These are phyloP conservation scores for Lutjanus argentimaculatus DNA, from an alignment of 2,797 vertebrate genomes.

Conservation along the genomic window DNA sequence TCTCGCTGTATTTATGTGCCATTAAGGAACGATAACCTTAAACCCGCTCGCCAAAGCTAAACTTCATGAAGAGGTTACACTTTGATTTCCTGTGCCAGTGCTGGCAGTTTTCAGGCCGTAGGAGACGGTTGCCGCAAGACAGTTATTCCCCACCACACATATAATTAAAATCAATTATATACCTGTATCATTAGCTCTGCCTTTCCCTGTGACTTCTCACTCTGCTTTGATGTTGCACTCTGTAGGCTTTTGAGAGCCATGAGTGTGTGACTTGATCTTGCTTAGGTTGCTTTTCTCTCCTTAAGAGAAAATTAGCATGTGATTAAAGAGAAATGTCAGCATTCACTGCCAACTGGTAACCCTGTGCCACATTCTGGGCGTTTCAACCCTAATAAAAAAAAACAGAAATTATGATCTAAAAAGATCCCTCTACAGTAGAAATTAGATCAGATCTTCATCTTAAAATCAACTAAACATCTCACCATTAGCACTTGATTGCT, in stretches of 20 bases:
- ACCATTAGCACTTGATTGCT: neutral
- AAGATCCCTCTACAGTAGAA: conserved; percentile 12
- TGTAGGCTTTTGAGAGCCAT: conserved; percentile 36
- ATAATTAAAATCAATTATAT: conserved; percentile 68
- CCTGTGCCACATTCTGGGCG: neutral
- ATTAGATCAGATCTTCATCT: conserved; percentile 9
- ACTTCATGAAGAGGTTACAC: conserved; percentile 13
- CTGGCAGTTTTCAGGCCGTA: conserved; percentile 4
- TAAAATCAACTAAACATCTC: conserved; percentile 2
- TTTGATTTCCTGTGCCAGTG: conserved; percentile 45
- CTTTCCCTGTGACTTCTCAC: conserved; percentile 46
- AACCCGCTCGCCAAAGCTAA: conserved; percentile 24
- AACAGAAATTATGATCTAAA: conserved; percentile 51
- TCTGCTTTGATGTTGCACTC: conserved; percentile 53
- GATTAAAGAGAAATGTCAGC: conserved; percentile 64
- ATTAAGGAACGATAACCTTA: conserved; percentile 34
- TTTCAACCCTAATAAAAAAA: conserved; percentile 35
- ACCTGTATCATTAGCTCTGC: conserved; percentile 48
- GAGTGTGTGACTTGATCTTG: conserved; percentile 58
- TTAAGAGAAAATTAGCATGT: conserved; percentile 62
- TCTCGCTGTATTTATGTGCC: conserved; percentile 11
- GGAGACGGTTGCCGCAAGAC: conserved; percentile 24
- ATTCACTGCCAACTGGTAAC: conserved; percentile 44
- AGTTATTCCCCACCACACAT: conserved; percentile 40
- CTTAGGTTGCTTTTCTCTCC: conserved; percentile 61